These are phyloP conservation scores for Reticulitermes lucifugus DNA, from an alignment of 2,888 invertebrate genomes.

Conservation along the genomic window DNA sequence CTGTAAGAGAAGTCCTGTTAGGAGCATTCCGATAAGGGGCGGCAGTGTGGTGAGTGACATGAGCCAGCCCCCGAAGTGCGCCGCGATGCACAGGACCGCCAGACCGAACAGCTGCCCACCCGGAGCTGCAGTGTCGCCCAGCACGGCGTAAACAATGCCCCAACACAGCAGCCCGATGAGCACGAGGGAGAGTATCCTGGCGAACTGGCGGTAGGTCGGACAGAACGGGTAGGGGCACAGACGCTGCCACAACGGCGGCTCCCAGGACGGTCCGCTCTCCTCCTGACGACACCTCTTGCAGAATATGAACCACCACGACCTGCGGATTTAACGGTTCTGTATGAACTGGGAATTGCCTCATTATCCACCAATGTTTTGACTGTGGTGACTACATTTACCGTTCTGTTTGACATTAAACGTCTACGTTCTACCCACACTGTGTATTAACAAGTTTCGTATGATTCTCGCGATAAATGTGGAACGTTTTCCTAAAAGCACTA, in stretches of 20 bases:
- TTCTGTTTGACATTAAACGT: too few species aligned
- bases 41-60: slow-evolving; percentile 84
- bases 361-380: too few species aligned
- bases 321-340: slow-evolving; percentile 1
- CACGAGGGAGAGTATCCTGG: slow-evolving; percentile 79
- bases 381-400: too few species aligned
- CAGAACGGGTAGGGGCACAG: slow-evolving; percentile 88
- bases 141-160: slow-evolving; percentile 75
- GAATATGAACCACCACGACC: slow-evolving; percentile 85
- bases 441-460: too few species aligned
- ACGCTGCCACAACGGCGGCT: slow-evolving; percentile 83
- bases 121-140: slow-evolving; percentile 81
- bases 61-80: slow-evolving; percentile 86
- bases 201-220: slow-evolving; percentile 85
- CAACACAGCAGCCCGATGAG: slow-evolving; percentile 67
- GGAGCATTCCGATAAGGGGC: slow-evolving; percentile 87
- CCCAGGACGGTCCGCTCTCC: slow-evolving; percentile 74
- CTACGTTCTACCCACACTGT: too few species aligned
- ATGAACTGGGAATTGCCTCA: too few species aligned
- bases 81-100: slow-evolving; percentile 78
- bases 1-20: slow-evolving; percentile 81
- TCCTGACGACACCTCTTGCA: slow-evolving; percentile 78
- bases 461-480: too few species aligned
- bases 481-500: too few species aligned
- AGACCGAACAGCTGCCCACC: slow-evolving; percentile 86